Evolutionary conservation across 2,888 invertebrate genomes (phyloP).

Genomic region (Sarcophaga variegata): DNA sequence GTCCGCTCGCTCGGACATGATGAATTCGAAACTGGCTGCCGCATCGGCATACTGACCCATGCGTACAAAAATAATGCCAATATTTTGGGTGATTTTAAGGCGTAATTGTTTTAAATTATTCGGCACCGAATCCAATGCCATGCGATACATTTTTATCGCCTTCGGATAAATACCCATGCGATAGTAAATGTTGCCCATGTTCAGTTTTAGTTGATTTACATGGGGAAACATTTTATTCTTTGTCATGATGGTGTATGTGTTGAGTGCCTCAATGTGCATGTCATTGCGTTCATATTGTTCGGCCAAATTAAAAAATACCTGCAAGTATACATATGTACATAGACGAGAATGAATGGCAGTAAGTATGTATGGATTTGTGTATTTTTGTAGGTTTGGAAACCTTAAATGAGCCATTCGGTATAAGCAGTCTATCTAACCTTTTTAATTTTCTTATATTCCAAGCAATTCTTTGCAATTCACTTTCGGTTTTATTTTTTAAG

Average conservation of each 20-base stretch:
- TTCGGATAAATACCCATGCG: slow-evolving; percentile 96
- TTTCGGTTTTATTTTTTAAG: background rate
- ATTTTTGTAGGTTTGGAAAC: background rate
- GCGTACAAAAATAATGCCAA: slow-evolving; percentile 93
- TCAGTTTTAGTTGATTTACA: slow-evolving; percentile 95
- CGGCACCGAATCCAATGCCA: slow-evolving; percentile 98
- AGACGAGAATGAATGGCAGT: background rate
- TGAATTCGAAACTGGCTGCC: slow-evolving; percentile 97
- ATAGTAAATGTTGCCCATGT: slow-evolving; percentile 99
- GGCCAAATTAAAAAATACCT: slow-evolving; percentile 98
- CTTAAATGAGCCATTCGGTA: background rate
- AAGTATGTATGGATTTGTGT: background rate
- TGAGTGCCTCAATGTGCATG: slow-evolving; percentile 97
- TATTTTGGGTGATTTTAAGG: slow-evolving; percentile 98
- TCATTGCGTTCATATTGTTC: slow-evolving; percentile 97
- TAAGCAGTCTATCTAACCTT: background rate
- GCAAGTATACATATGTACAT: slow-evolving; percentile 43
- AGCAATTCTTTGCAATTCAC: background rate
- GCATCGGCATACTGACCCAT: slow-evolving; percentile 99
- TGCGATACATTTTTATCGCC: slow-evolving; percentile 98
- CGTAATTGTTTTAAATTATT: slow-evolving; percentile 96
- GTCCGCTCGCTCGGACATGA: slow-evolving; percentile 97
- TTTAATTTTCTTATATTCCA: slow-evolving; percentile 14
- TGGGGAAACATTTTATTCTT: slow-evolving; percentile 97
- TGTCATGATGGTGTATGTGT: slow-evolving; percentile 96